A percentile compares a stretch with the other conserved stretches of the same genome.
phyloP scores from a whole-genome alignment of 1,140 invertebrate species.

The Wiebesia pumilae region DNA sequence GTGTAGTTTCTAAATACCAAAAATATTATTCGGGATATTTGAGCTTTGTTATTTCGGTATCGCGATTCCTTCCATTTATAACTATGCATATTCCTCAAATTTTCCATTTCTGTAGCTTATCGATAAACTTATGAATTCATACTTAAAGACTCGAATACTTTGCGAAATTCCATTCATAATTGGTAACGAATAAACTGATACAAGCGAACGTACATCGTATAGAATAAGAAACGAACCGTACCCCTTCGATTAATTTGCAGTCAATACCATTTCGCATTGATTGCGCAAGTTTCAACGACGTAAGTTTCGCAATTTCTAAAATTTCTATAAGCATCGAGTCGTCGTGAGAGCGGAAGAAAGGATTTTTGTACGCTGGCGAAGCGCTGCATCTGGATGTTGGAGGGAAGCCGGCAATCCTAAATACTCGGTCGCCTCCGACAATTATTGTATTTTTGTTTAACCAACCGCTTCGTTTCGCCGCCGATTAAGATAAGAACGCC shows the following conservation, averaged over 20 bases:
- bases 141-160: too few relatives aligned
- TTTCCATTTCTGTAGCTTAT: too few relatives aligned
- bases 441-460: constrained; percentile 43
- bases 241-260: too few relatives aligned
- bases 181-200: too few relatives aligned
- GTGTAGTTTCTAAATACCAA: not conserved
- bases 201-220: too few relatives aligned
- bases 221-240: too few relatives aligned
- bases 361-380: not conserved
- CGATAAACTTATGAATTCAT: too few relatives aligned
- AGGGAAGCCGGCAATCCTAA: constrained; percentile 1
- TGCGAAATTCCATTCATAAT: too few relatives aligned
- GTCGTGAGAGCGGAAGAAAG: not conserved
- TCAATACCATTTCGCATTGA: too few relatives aligned
- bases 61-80: too few relatives aligned
- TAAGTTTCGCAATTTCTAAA: not conserved
- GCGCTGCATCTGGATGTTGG: not conserved
- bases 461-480: not conserved
- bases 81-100: too few relatives aligned
- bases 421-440: not conserved
- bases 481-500: constrained; percentile 41
- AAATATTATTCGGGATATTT: not conserved
- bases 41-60: not conserved
- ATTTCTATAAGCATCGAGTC: not conserved
- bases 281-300: too few relatives aligned